Base-by-base conservation (phyloP, 2,888 invertebrate genomes). In the Prosapia bicincta region DNA sequence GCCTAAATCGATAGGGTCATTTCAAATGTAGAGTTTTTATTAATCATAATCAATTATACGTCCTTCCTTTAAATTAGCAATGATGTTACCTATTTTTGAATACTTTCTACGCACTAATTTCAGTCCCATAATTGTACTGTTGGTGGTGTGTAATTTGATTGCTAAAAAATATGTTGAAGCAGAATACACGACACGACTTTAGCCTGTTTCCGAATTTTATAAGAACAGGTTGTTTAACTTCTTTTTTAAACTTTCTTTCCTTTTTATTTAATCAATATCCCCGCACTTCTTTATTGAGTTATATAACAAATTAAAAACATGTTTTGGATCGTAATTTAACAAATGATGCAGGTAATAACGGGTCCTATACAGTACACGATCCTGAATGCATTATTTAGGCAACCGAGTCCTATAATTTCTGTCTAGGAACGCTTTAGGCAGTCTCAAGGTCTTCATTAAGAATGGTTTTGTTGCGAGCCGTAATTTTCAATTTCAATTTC, bases 401-500 rank as follows among this genome's bases (percentile, higher is more conserved):
- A 2, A 20, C n/a, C 54, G 13, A 5, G 54, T 54, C 54, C 54
- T 54, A 54, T 54, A 54, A 54, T 54, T 54, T 54, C 20, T 5
- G 54, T 54, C 54, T 54, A 3, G 54, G 20, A 54, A 20, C 54
- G 20, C 54, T 54, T 20, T 54, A 20, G 54, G 54, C 54, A 2
- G n/a, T 20, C 3, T 3, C 54, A 20, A 54, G 54, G 54, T 54
- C 54, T 54, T 54, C 54, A 54, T 54, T 54, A 54, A 9, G 38
- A 38, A 6, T 54, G 54, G 20, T 54, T 54, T 54, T 54, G 54
- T 67, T 15, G 72, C 38, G 7, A 10, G 43, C 54, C 43, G 73
- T 73, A 73, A 73, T 73, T 73, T 73, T 68, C 73, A 73, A 73
- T 73, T 73, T 73, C 73, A 73, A 73, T 73, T 73, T 69, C 67